Evolutionary conservation across 2,888 invertebrate genomes (phyloP).

Genomic region (Ornithoptera alexandrae): DNA sequence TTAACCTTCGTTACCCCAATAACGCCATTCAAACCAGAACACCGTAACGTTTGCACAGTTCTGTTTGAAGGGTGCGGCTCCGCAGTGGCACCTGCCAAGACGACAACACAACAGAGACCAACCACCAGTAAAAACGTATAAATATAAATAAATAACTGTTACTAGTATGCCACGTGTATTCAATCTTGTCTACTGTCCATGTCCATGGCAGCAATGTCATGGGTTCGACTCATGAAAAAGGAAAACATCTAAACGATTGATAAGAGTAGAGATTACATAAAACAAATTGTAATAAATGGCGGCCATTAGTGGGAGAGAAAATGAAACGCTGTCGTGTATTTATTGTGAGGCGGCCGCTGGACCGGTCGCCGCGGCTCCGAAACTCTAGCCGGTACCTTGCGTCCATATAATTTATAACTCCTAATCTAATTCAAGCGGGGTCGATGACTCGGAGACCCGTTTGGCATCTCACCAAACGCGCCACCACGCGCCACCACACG

Average conservation of each 20-base stretch:
- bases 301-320: constrained; percentile 29
- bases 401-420: constrained; percentile 38
- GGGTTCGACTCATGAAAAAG: constrained; percentile 3
- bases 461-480: constrained; percentile 41
- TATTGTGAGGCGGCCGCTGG: constrained; percentile 29
- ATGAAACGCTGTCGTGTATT: constrained; percentile 29
- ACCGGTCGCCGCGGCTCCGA: constrained; percentile 35
- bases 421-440: constrained; percentile 41
- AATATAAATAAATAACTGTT: too few species aligned
- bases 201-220: background rate
- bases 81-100: too few species aligned
- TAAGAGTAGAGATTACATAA: constrained; percentile 30
- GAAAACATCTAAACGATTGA: constrained; percentile 25
- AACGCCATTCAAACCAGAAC: too few species aligned
- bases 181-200: too few species aligned
- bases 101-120: too few species aligned
- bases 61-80: too few species aligned
- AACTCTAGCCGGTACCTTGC: constrained; percentile 35
- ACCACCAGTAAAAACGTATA: too few species aligned
- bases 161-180: too few species aligned
- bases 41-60: too few species aligned
- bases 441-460: constrained; percentile 41
- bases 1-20: too few species aligned
- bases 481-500: constrained; percentile 31
- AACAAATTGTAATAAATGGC: constrained; percentile 31